Conservation (phyloP, 2,797 vertebrate species). For the Muscicapa comitata region DNA sequence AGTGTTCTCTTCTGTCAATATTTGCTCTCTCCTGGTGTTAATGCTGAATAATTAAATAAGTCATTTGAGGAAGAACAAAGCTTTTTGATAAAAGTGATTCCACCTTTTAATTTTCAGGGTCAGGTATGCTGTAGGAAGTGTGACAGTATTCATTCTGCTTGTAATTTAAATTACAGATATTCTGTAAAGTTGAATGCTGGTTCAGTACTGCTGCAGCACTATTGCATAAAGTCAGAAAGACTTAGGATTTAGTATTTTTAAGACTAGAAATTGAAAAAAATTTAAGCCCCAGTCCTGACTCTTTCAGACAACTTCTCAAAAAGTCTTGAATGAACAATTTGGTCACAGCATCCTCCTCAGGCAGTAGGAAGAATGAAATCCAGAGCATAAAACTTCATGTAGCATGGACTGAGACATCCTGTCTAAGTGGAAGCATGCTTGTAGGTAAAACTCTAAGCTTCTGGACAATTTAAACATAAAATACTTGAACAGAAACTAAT, state of each 20-base stretch:
- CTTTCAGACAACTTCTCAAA: background rate
- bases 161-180: slow-evolving; percentile 34
- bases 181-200: background rate
- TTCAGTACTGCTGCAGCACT: background rate
- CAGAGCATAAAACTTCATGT: background rate
- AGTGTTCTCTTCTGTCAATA: background rate
- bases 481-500: background rate
- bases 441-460: background rate
- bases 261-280: background rate
- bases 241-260: background rate
- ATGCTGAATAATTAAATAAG: slow-evolving; percentile 51
- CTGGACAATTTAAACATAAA: background rate
- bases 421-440: fast-evolving
- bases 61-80: slow-evolving; percentile 16
- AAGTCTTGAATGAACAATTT: background rate
- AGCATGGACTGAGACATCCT: background rate
- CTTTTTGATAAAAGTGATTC: slow-evolving; percentile 49
- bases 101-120: slow-evolving; percentile 37
- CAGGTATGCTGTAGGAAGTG: background rate
- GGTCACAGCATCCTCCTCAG: background rate
- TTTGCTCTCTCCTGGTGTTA: background rate
- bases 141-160: background rate
- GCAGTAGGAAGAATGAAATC: background rate
- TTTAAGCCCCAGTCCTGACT: background rate
- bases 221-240: background rate